phyloP scores from a whole-genome alignment of 2,888 invertebrate species.

The Nebria salina region DNA sequence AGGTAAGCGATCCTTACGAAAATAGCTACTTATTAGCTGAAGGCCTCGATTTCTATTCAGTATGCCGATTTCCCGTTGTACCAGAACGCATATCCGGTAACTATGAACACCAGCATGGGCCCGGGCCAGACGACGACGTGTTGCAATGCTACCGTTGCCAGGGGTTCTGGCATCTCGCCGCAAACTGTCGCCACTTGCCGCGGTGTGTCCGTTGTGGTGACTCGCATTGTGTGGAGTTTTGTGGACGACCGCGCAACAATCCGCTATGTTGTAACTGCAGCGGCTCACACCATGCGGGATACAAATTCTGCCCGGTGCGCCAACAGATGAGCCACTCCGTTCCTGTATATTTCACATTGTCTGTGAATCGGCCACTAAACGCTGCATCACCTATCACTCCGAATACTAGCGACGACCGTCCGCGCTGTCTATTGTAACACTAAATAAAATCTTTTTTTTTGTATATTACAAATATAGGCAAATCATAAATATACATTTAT shows the following conservation, averaged over 20 bases:
- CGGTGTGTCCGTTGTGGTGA: constrained; percentile 67
- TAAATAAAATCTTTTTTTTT: constrained; percentile 10
- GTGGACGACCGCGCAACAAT: constrained; percentile 63
- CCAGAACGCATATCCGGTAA: constrained; percentile 56
- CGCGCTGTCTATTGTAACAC: constrained; percentile 32
- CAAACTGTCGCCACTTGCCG: constrained; percentile 60
- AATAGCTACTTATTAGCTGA: constrained; percentile 62
- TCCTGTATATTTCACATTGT: constrained; percentile 61
- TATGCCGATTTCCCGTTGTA: constrained; percentile 60
- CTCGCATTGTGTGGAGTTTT: constrained; percentile 64
- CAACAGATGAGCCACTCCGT: constrained; percentile 63
- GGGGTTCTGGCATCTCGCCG: constrained; percentile 68
- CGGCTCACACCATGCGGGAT: constrained; percentile 66
- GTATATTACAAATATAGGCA: constrained; percentile 25
- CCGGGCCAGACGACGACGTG: constrained; percentile 58
- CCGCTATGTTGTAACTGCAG: constrained; percentile 66
- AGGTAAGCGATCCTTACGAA: constrained; percentile 62
- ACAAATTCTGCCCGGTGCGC: constrained; percentile 63
- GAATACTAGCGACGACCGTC: not conserved
- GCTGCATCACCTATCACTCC: constrained; percentile 29
- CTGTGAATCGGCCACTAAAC: constrained; percentile 50
- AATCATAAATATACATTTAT: constrained; percentile 41
- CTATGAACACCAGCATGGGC: constrained; percentile 53
- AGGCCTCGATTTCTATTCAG: constrained; percentile 65
- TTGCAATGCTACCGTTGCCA: constrained; percentile 67